Evolutionary conservation across 2,888 invertebrate species (phyloP).

Genomic region (Dasysyrphus tricinctus): DNA sequence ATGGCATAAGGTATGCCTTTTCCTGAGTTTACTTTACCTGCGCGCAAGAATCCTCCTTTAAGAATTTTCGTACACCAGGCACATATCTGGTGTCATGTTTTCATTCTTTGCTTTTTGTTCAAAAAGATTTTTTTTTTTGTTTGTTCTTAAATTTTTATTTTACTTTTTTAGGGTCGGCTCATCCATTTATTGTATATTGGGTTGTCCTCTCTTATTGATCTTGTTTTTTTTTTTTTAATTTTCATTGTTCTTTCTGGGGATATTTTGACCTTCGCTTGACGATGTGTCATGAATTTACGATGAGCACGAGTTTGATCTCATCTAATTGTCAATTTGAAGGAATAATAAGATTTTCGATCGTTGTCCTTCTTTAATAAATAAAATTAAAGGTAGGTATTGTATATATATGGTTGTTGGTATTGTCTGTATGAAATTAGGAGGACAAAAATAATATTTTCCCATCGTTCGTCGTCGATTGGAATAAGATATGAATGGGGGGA

Average conservation of each 20-base stretch:
- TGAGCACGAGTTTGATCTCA: conserved; percentile 74
- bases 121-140: conserved; percentile 20
- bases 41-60: conserved; percentile 7
- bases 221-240: conserved; percentile 24
- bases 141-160: conserved; percentile 25
- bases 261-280: conserved; percentile 55
- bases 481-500: conserved; percentile 30
- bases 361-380: conserved; percentile 15
- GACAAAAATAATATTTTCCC: conserved; percentile 36
- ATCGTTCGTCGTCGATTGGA: conserved; percentile 30
- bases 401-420: not conserved
- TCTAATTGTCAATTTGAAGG: conserved; percentile 72
- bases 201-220: conserved; percentile 20
- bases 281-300: conserved; percentile 70
- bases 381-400: not conserved
- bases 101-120: conserved; percentile 50
- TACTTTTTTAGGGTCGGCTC: conserved; percentile 29
- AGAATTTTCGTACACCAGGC: conserved; percentile 60
- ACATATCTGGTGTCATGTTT: conserved; percentile 74
- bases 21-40: conserved; percentile 46
- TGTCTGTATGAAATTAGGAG: conserved; percentile 34
- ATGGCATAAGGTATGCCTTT: not conserved
- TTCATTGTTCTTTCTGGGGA: conserved; percentile 51
- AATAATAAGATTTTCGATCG: conserved; percentile 59
- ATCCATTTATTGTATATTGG: conserved; percentile 23